A percentile compares a stretch with the other conserved stretches of the same genome.
Conservation (phyloP, 53 echinoderm and acorn worm genomes). For the Holothuria scabra region DNA sequence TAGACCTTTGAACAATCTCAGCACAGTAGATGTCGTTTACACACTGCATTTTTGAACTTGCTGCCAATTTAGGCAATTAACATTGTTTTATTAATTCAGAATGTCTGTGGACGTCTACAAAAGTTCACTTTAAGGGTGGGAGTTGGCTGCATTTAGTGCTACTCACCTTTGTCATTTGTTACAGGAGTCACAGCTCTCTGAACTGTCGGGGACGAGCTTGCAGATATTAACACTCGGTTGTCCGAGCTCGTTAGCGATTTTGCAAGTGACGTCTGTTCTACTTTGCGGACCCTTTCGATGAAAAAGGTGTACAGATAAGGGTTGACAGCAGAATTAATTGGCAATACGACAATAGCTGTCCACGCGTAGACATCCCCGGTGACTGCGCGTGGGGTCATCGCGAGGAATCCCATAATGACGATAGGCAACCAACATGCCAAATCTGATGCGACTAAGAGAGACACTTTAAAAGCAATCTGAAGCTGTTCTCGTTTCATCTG, state of each 20-base stretch:
- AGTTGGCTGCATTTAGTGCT: no score
- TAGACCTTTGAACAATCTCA: no score
- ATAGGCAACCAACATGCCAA: slow-evolving; percentile 48
- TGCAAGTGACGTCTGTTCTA: background rate
- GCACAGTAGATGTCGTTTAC: no score
- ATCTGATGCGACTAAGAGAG: slow-evolving; percentile 14
- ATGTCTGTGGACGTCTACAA: no score
- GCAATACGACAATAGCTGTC: slow-evolving; percentile 29
- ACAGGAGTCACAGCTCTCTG: background rate
- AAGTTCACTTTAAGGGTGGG: no score
- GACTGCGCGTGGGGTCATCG: slow-evolving; percentile 15
- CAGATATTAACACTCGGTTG: background rate
- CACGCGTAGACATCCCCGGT: slow-evolving; percentile 32
- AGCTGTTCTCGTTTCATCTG: slow-evolving; percentile 26
- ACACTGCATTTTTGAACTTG: no score
- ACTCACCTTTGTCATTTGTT: background rate
- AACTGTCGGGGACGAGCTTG: background rate
- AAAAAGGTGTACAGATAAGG: slow-evolving; percentile 39
- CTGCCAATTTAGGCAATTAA: no score
- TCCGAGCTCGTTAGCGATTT: background rate
- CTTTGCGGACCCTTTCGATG: background rate
- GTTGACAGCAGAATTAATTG: slow-evolving; percentile 37
- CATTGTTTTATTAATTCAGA: no score
- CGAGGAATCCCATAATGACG: slow-evolving; percentile 32
- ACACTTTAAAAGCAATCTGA: slow-evolving; percentile 32